phyloP scores from a whole-genome alignment of 2,888 invertebrate species.

The Coelinius sp. region DNA sequence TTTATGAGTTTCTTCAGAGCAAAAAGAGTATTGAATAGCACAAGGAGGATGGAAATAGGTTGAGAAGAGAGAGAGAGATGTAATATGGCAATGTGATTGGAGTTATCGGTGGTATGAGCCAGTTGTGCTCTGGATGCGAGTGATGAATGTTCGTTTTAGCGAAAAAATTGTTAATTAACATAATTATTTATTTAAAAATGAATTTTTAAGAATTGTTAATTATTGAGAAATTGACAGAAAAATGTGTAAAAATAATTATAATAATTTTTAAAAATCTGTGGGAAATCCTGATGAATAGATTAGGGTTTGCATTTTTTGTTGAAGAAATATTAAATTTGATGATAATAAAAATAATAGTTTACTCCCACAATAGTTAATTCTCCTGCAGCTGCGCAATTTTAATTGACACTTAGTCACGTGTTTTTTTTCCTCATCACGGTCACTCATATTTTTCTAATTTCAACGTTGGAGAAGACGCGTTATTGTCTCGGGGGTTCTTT shows the following conservation, averaged over 20 bases:
- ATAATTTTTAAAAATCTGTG: too few relatives aligned
- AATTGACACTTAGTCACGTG: background rate
- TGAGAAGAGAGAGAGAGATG: constrained; percentile 1
- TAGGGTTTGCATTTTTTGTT: too few relatives aligned
- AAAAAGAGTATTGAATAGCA: background rate
- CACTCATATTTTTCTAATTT: background rate
- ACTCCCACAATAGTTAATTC: background rate
- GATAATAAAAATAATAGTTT: too few relatives aligned
- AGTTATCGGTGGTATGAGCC: constrained; percentile 26
- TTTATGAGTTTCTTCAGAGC: too few relatives aligned
- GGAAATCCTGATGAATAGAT: too few relatives aligned
- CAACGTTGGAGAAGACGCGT: background rate
- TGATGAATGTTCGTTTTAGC: background rate
- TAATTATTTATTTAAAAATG: too few relatives aligned
- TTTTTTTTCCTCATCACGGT: background rate
- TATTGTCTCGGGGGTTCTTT: background rate
- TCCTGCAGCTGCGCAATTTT: constrained; percentile 28
- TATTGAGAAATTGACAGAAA: too few relatives aligned
- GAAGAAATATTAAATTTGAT: too few relatives aligned
- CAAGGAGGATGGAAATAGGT: background rate
- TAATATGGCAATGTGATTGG: constrained; percentile 16
- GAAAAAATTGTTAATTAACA: background rate
- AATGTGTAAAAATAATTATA: too few relatives aligned
- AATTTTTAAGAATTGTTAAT: too few relatives aligned
- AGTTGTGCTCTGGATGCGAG: constrained; percentile 15